A percentile compares a stretch with the other conserved stretches of the same genome.
Conservation (phyloP, 1,140 invertebrate species). For the Holotrichia oblita region DNA sequence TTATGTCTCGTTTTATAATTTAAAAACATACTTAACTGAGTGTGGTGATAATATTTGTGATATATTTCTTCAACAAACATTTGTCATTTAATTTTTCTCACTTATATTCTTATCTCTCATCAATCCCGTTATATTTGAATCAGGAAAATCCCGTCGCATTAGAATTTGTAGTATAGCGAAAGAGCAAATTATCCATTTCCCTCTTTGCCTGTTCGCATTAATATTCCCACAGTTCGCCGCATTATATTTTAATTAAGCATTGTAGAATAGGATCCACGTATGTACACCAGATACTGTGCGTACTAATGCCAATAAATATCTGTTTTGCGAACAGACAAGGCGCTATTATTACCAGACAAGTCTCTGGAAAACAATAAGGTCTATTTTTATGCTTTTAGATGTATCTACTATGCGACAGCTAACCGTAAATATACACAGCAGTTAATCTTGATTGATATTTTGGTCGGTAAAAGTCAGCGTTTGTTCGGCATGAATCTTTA, state of each 20-base stretch:
- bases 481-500: too few relatives aligned
- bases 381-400: not conserved
- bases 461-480: too few relatives aligned
- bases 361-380: not conserved
- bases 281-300: not conserved
- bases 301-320: not conserved
- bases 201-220: not conserved
- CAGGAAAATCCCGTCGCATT: not conserved
- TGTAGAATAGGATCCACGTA: not conserved
- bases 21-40: too few relatives aligned
- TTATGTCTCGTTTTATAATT: too few relatives aligned
- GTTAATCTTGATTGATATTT: not conserved
- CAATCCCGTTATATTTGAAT: not conserved
- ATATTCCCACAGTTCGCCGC: conserved; percentile 2
- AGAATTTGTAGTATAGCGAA: not conserved
- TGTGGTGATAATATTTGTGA: too few relatives aligned
- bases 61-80: too few relatives aligned
- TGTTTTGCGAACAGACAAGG: not conserved
- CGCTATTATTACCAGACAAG: not conserved
- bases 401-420: not conserved
- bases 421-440: not conserved
- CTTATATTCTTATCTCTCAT: not conserved
- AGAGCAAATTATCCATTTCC: conserved; percentile 3
- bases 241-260: conserved; percentile 22
- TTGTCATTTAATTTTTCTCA: too few relatives aligned